Evolutionary conservation across 37 sponge, comb jelly and placozoan species (phyloP).

Genomic region (Petrosia ficiformis): DNA sequence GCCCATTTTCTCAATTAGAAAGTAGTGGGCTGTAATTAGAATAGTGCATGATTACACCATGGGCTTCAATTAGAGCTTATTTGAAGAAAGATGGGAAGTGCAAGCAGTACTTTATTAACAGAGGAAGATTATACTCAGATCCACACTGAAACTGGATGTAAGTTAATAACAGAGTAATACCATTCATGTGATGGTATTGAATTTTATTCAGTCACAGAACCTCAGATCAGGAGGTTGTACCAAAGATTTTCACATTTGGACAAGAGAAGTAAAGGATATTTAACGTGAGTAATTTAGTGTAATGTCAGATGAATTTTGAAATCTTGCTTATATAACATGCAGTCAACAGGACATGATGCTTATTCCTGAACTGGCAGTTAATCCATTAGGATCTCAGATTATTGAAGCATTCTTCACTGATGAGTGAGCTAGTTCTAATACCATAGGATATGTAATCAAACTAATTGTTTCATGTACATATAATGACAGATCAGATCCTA

Average conservation of each 20-base stretch:
- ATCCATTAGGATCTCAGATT: conserved; percentile 90
- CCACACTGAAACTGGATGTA: conserved; percentile 79
- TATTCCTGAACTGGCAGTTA: conserved; percentile 95
- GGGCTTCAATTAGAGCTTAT: background rate
- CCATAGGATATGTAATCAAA: no score
- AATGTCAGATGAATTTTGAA: background rate
- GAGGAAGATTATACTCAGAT: conserved; percentile 76
- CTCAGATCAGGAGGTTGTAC: conserved; percentile 87
- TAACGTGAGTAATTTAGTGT: conserved; percentile 42
- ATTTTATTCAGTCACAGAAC: conserved; percentile 81
- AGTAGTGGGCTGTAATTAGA: background rate
- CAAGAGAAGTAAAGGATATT: conserved; percentile 86
- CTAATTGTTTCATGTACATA: conserved; percentile 6
- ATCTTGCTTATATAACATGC: background rate
- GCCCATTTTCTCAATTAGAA: background rate
- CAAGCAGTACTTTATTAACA: conserved; percentile 44
- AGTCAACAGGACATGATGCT: conserved; percentile 86
- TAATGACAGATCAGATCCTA: conserved; percentile 25
- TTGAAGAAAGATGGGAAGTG: conserved; percentile 58
- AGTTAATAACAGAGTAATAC: conserved; percentile 6
- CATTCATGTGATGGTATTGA: background rate
- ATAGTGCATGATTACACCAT: no score
- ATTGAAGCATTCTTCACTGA: conserved; percentile 96
- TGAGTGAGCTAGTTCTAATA: conserved; percentile 41
- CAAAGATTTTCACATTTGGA: conserved; percentile 85